Percentiles rank a stretch among this genome's conserved stretches.
Conservation (phyloP, 2,113 vertebrate species). For the Amblyornis subalaris region DNA sequence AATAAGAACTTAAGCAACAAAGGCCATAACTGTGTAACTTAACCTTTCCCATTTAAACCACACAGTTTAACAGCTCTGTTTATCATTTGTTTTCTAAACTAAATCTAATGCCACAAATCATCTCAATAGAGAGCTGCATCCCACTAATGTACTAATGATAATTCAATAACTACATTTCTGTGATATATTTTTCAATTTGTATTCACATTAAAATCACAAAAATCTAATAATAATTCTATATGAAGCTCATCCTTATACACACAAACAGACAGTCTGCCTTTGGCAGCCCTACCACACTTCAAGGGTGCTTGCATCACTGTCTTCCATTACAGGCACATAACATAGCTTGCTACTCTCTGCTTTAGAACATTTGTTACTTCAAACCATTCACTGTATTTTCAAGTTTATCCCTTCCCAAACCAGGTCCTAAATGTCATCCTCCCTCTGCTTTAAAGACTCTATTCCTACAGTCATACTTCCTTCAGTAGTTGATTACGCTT, state of each 20-base stretch:
- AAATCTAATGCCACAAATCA: not conserved
- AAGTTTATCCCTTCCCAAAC: not conserved
- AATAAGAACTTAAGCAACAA: not conserved
- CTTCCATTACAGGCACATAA: not conserved
- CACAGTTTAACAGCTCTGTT: not conserved
- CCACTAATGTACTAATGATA: not conserved
- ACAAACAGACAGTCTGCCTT: not conserved
- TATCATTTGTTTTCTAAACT: not conserved
- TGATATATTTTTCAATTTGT: not conserved
- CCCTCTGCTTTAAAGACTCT: not conserved
- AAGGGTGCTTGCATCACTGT: not conserved
- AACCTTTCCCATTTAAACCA: not conserved
- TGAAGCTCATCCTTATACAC: not conserved
- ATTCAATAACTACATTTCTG: not conserved
- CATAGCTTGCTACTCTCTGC: not conserved
- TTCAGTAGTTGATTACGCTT: not conserved
- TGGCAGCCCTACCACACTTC: not conserved
- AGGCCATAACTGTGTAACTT: not conserved
- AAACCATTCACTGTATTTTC: not conserved
- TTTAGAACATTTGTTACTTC: not conserved
- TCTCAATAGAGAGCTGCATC: not conserved
- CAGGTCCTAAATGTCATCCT: not conserved
- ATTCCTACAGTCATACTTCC: not conserved
- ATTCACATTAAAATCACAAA: not conserved
- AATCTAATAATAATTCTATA: not conserved